phyloP scores from a whole-genome alignment of 2,113 vertebrate species.

The Ramphastos sulfuratus region DNA sequence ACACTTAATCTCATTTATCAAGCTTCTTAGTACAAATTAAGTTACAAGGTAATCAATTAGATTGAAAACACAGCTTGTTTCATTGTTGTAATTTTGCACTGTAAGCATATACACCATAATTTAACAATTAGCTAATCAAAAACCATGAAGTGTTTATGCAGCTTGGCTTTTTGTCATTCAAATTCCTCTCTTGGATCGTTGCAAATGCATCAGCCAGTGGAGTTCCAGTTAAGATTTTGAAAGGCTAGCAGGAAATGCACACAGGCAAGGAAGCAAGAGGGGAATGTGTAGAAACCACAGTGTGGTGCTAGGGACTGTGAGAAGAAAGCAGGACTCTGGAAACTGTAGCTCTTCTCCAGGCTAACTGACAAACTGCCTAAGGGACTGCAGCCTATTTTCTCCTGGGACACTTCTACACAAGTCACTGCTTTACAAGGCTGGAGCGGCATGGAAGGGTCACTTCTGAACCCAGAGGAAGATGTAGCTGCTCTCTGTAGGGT shows the following conservation, averaged over 20 bases:
- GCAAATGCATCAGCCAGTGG: background rate
- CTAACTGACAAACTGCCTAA: background rate
- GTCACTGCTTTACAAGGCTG: background rate
- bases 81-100: constrained; percentile 58
- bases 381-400: background rate
- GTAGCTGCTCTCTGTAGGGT: background rate
- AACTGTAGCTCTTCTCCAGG: background rate
- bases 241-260: background rate
- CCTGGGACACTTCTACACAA: background rate
- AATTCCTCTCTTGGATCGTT: constrained; percentile 12
- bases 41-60: constrained; percentile 65
- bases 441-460: accelerated
- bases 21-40: constrained; percentile 67
- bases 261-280: background rate
- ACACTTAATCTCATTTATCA: constrained; percentile 63
- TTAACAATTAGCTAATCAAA: constrained; percentile 58
- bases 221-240: background rate
- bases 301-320: background rate
- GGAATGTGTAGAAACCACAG: background rate
- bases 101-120: constrained; percentile 47
- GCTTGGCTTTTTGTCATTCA: constrained; percentile 46
- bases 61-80: constrained; percentile 53
- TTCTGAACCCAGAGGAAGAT: background rate
- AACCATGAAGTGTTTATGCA: constrained; percentile 47
- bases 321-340: background rate